Percentiles rank a stretch among this genome's conserved stretches.
These are phyloP conservation scores for Aphaenogaster floridana DNA, from an alignment of 1,140 invertebrate genomes.

Conservation along the genomic window DNA sequence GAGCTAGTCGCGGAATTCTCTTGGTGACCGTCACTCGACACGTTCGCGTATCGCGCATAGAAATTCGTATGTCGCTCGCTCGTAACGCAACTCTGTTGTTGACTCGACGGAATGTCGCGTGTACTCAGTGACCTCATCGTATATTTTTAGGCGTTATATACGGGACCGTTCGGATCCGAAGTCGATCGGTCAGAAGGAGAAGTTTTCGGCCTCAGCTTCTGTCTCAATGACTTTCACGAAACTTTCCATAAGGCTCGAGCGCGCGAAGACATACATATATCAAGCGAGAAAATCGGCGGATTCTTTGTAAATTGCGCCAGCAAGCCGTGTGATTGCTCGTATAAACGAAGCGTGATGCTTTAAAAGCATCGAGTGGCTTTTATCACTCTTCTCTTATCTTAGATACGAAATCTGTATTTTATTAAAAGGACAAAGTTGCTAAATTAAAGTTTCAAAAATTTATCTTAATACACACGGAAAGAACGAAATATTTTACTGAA, in stretches of 20 bases:
- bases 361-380: neutral
- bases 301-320: neutral
- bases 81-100: slow-evolving; percentile 28
- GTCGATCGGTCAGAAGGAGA: slow-evolving; percentile 23
- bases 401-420: slow-evolving; percentile 7
- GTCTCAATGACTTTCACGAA: slow-evolving; percentile 36
- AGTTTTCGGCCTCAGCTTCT: neutral
- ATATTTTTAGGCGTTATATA: slow-evolving; percentile 50
- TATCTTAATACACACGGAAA: neutral
- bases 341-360: neutral
- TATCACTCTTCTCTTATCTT: neutral
- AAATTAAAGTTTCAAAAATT: neutral
- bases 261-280: neutral
- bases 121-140: slow-evolving; percentile 48
- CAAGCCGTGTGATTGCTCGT: neutral
- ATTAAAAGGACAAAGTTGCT: neutral
- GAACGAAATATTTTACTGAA: too few relatives aligned
- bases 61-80: slow-evolving; percentile 31
- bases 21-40: neutral
- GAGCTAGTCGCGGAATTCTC: neutral
- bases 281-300: neutral
- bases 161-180: neutral
- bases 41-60: slow-evolving; percentile 4
- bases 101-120: slow-evolving; percentile 20
- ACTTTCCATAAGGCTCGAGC: slow-evolving; percentile 19